Percentiles rank a stretch among this genome's conserved stretches.
Evolutionary conservation across 2,113 vertebrate species (phyloP).

Genomic region (Hippocampus abdominalis): DNA sequence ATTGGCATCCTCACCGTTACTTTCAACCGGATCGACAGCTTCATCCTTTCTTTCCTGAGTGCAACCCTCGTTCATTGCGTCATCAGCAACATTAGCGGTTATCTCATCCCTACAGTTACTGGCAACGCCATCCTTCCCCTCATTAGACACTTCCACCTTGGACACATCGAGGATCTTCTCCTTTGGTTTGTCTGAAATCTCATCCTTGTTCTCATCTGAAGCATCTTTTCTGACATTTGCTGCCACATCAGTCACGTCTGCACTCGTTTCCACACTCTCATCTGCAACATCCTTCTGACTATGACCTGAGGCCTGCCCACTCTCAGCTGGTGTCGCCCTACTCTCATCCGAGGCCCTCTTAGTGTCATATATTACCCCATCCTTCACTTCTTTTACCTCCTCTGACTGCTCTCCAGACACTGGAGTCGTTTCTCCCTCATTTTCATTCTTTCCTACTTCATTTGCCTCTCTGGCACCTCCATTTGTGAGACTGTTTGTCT

Average conservation of each 20-base stretch:
- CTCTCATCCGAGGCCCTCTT: neutral
- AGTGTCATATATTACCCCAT: neutral
- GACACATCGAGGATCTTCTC: neutral
- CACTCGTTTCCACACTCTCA: neutral
- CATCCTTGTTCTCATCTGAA: neutral
- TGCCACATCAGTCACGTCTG: neutral
- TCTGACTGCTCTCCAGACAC: constrained; percentile 26
- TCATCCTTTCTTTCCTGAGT: constrained; percentile 14
- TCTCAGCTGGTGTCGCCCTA: constrained; percentile 27
- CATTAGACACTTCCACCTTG: no score
- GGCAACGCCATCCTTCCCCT: neutral
- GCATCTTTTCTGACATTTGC: constrained; percentile 31
- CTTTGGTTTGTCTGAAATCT: neutral
- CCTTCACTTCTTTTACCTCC: neutral
- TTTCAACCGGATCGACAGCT: constrained; percentile 19
- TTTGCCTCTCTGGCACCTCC: constrained; percentile 52
- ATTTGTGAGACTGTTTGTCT: constrained; percentile 63
- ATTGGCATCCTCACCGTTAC: neutral
- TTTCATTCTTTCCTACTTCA: constrained; percentile 73
- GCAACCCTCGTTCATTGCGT: no score
- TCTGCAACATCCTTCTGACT: neutral
- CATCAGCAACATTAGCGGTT: neutral
- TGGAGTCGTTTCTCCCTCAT: constrained; percentile 7
- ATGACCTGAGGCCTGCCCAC: neutral
- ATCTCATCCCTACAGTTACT: neutral